phyloP scores from a whole-genome alignment of 2,797 vertebrate species.

The Melopsittacus undulatus region DNA sequence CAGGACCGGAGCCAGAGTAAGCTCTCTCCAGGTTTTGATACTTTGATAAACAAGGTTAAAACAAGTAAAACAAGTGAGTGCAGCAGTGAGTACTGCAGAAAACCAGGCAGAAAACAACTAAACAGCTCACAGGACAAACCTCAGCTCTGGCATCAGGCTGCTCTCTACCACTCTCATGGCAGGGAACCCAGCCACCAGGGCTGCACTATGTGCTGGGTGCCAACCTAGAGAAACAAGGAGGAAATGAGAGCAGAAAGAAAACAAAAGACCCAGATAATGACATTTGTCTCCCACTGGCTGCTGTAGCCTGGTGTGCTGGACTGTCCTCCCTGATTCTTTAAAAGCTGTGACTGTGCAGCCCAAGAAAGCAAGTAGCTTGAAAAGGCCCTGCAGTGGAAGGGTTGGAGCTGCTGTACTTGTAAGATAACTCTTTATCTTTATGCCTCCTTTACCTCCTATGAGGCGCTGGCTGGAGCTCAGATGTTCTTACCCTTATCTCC shows the following conservation, averaged over 20 bases:
- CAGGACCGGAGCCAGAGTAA: neutral
- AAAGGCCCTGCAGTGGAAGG: neutral
- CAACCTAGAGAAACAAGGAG: neutral
- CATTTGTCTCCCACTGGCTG: neutral
- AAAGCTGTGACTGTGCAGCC: neutral
- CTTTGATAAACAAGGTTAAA: neutral
- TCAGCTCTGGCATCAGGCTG: neutral
- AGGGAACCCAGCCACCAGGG: neutral
- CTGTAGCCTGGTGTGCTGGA: neutral
- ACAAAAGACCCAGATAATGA: neutral
- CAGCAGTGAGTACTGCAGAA: neutral
- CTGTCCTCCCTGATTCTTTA: neutral
- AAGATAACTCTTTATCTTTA: neutral
- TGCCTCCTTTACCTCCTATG: neutral
- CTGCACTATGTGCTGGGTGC: neutral
- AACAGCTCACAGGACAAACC: neutral
- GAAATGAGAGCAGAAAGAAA: neutral
- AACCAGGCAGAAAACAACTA: neutral
- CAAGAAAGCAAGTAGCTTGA: neutral
- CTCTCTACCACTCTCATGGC: fast-evolving
- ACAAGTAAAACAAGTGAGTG: neutral
- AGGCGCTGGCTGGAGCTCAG: neutral
- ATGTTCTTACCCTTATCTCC: neutral
- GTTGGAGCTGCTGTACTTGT: neutral
- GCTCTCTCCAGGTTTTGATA: neutral